These are phyloP conservation scores for Nipponia nippon DNA, from an alignment of 2,113 vertebrate species.

Conservation along the genomic window DNA sequence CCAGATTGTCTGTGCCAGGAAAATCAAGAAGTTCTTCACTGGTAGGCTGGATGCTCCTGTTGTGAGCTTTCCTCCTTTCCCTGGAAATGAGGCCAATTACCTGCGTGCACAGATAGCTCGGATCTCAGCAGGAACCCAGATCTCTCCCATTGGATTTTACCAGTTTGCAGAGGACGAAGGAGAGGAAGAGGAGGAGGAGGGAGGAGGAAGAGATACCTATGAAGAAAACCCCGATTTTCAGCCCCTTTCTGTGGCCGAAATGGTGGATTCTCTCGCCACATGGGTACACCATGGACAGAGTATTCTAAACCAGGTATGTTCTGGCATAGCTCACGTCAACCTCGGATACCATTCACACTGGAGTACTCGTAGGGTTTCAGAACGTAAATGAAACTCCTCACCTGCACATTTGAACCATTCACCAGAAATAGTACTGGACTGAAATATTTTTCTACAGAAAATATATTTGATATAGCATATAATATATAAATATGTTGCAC, in stretches of 20 bases:
- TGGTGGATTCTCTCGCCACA: conserved; percentile 80
- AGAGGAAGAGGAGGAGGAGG: conserved; percentile 83
- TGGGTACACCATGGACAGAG: conserved; percentile 91
- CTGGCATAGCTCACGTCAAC: neutral
- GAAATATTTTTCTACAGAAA: neutral
- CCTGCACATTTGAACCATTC: neutral
- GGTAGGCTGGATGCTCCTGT: conserved; percentile 83
- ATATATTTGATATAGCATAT: neutral
- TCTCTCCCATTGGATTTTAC: conserved; percentile 90
- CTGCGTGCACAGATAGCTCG: conserved; percentile 92
- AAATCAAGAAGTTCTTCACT: conserved; percentile 89
- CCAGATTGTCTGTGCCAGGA: conserved; percentile 85
- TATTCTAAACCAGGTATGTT: conserved; percentile 88
- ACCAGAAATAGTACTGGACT: neutral
- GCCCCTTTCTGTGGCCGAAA: conserved; percentile 75
- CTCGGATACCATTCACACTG: neutral
- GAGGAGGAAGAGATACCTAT: conserved; percentile 62
- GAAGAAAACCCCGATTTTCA: conserved; percentile 92
- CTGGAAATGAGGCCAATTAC: conserved; percentile 90
- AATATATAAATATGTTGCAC: neutral
- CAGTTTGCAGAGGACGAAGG: conserved; percentile 86
- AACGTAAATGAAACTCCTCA: neutral
- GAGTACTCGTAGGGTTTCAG: neutral
- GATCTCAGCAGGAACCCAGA: conserved; percentile 90
- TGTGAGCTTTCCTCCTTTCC: conserved; percentile 89